Conservation (phyloP, 2,797 vertebrate genomes). For the Sebastes paucispinis region DNA sequence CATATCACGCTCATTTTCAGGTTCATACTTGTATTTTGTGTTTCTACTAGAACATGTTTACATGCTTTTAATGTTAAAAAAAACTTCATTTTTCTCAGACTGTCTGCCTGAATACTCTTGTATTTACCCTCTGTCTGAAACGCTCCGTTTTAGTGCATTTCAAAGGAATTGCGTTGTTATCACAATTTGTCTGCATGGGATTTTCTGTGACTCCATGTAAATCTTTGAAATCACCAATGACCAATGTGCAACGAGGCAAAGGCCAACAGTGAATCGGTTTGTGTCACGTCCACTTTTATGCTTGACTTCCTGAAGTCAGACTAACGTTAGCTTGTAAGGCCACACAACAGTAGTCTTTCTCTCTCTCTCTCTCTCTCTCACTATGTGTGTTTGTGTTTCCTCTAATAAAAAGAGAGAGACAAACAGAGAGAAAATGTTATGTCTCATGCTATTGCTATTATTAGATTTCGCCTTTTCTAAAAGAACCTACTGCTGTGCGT, state of each 20-base stretch:
- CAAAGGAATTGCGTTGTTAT: not conserved
- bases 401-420: slow-evolving; percentile 8
- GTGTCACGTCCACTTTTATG: slow-evolving; percentile 80
- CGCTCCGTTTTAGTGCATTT: too few species aligned
- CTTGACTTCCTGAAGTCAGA: slow-evolving; percentile 74
- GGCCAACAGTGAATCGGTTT: slow-evolving; percentile 51
- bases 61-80: too few species aligned
- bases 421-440: slow-evolving; percentile 9
- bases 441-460: slow-evolving; percentile 34
- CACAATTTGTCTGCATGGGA: slow-evolving; percentile 14
- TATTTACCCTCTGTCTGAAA: too few species aligned
- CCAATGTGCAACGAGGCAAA: slow-evolving; percentile 58
- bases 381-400: not conserved
- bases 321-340: slow-evolving; percentile 37
- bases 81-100: too few species aligned
- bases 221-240: slow-evolving; percentile 46
- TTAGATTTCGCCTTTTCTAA: slow-evolving; percentile 35
- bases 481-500: slow-evolving; percentile 7
- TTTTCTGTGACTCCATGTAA: slow-evolving; percentile 18
- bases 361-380: not conserved
- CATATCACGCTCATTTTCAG: too few species aligned
- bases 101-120: too few species aligned
- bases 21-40: too few species aligned
- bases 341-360: slow-evolving; percentile 9
- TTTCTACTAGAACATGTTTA: too few species aligned